These are phyloP conservation scores for Triplophysa dalaica DNA, from an alignment of 2,113 vertebrate genomes.

Conservation along the genomic window DNA sequence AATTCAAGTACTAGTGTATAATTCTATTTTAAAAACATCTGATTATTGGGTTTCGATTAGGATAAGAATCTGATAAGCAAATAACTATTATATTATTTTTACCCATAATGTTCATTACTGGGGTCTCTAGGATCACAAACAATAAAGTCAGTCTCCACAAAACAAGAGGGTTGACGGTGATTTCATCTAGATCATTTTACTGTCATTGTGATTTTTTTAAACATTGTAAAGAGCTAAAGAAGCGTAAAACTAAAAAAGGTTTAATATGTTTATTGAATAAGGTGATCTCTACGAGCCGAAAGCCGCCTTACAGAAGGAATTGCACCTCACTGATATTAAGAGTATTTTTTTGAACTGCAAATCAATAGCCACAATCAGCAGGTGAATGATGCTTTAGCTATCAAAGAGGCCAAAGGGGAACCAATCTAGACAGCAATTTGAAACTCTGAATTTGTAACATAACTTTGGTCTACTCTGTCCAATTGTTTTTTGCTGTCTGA, in stretches of 20 bases:
- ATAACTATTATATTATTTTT: no score
- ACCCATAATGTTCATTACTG: no score
- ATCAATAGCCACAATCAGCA: conserved; percentile 67
- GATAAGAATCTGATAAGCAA: no score
- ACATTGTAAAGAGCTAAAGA: background rate
- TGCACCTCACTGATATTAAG: conserved; percentile 57
- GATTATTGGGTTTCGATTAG: background rate
- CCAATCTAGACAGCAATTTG: conserved; percentile 53
- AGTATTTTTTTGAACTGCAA: conserved; percentile 51
- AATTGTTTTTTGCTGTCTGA: conserved; percentile 26
- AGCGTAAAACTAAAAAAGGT: background rate
- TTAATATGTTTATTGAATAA: background rate
- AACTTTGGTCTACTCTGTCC: background rate
- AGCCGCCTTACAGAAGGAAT: background rate
- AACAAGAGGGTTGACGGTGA: no score
- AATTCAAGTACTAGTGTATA: no score
- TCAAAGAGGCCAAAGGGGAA: conserved; percentile 62
- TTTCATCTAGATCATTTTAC: no score
- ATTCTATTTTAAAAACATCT: no score
- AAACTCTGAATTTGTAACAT: conserved; percentile 52
- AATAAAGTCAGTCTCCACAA: no score
- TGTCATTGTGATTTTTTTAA: background rate
- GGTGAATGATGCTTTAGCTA: conserved; percentile 61
- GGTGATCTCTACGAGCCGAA: background rate
- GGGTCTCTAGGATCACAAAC: no score